These are phyloP conservation scores for Macrophya annulata DNA, from an alignment of 2,888 invertebrate genomes.

Conservation along the genomic window DNA sequence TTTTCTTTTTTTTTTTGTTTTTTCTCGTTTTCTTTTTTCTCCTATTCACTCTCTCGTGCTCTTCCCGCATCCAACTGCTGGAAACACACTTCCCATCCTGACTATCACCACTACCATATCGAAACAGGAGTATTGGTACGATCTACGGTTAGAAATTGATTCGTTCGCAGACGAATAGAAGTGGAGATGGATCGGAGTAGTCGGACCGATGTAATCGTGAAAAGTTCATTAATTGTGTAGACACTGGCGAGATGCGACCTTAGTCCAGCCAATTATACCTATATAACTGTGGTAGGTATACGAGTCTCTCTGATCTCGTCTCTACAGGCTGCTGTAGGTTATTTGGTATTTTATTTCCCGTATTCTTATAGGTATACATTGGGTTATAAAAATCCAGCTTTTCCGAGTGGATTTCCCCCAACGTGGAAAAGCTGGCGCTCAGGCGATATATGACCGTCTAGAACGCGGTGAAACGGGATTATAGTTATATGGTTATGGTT, in stretches of 20 bases:
- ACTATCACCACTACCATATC: neutral
- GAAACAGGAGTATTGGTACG: conserved; percentile 3
- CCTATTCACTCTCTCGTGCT: neutral
- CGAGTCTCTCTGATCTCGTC: conserved; percentile 42
- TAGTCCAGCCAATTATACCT: conserved; percentile 40
- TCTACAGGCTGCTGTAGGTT: neutral
- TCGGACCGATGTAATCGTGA: conserved; percentile 11
- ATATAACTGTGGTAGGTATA: neutral
- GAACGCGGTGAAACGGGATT: conserved; percentile 50
- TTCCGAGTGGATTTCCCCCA: conserved; percentile 49
- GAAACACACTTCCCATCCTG: conserved; percentile 23
- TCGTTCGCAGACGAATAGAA: neutral
- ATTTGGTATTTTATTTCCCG: conserved; percentile 44
- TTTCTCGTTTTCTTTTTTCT: neutral
- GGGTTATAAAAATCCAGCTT: conserved; percentile 49
- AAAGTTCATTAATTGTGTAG: conserved; percentile 29
- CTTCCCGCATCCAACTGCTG: conserved; percentile 3
- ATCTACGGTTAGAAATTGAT: conserved; percentile 37
- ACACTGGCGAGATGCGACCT: neutral
- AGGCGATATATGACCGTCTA: conserved; percentile 43
- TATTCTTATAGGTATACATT: conserved; percentile 38
- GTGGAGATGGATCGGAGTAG: conserved; percentile 18
- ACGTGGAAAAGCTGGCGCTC: conserved; percentile 36
- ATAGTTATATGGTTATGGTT: conserved; percentile 53
- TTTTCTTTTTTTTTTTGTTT: neutral